Evolutionary conservation across 2,113 vertebrate species (phyloP).

Genomic region (Pipa parva): DNA sequence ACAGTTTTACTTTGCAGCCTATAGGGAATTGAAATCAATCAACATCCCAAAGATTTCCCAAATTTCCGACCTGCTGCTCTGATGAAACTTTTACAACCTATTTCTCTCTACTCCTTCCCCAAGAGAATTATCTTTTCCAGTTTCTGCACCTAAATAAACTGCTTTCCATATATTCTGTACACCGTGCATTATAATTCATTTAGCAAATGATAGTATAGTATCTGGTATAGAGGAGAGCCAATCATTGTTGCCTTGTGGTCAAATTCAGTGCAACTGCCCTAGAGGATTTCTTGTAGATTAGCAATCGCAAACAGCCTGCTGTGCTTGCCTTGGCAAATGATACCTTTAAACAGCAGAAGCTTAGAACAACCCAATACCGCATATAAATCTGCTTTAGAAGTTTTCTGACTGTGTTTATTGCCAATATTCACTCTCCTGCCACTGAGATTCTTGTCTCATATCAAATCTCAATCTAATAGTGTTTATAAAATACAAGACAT

Average conservation of each 20-base stretch:
- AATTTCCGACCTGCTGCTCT: conserved; percentile 1
- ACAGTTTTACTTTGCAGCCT: neutral
- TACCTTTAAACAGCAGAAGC: conserved; percentile 23
- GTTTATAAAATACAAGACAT: no score
- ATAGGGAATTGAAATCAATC: conserved; percentile 26
- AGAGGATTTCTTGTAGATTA: conserved; percentile 39
- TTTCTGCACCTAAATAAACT: conserved; percentile 2
- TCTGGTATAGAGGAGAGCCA: conserved; percentile 12
- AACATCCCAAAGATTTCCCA: conserved; percentile 9
- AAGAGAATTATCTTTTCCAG: conserved; percentile 11
- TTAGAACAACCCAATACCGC: conserved; percentile 27
- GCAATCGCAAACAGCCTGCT: conserved; percentile 39
- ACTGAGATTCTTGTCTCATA: neutral
- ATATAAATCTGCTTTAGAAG: conserved; percentile 25
- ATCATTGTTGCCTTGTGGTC: conserved; percentile 26
- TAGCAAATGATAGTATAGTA: conserved; percentile 28
- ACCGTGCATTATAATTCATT: conserved; percentile 26
- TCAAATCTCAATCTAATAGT: no score
- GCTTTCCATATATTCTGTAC: conserved; percentile 18
- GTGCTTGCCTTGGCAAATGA: conserved; percentile 37
- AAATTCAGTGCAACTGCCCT: conserved; percentile 25
- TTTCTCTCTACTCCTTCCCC: conserved; percentile 15
- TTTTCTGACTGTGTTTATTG: conserved; percentile 25
- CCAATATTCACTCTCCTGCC: conserved; percentile 14
- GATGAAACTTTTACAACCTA: conserved; percentile 21